phyloP scores from a whole-genome alignment of 2,888 invertebrate genomes.

The Sesamia inferens region DNA sequence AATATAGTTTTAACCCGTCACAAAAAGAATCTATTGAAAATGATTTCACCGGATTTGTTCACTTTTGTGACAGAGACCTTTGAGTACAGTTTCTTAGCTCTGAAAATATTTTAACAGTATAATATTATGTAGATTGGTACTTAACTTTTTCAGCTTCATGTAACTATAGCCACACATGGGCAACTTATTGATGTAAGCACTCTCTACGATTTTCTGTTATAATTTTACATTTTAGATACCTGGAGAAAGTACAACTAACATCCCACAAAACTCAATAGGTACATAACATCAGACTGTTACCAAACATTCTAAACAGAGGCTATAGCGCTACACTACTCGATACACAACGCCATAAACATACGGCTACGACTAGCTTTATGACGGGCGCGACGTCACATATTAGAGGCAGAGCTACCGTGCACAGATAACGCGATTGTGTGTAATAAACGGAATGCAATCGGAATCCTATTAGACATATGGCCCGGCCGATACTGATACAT shows the following conservation, averaged over 20 bases:
- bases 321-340: not conserved
- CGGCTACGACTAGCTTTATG: slow-evolving; percentile 69
- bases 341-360: slow-evolving; percentile 37
- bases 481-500: slow-evolving; percentile 76
- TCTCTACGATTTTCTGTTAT: too few species aligned
- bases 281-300: slow-evolving; percentile 2
- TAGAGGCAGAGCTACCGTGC: slow-evolving; percentile 60
- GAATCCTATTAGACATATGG: slow-evolving; percentile 86
- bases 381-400: slow-evolving; percentile 65
- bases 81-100: not conserved
- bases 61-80: not conserved
- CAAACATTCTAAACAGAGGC: slow-evolving; percentile 20
- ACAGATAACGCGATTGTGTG: slow-evolving; percentile 83
- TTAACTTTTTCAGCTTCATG: not conserved
- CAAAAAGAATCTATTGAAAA: not conserved
- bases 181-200: not conserved
- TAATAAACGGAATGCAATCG: slow-evolving; percentile 85
- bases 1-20: not conserved
- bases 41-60: not conserved
- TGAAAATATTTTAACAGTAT: not conserved
- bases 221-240: not conserved
- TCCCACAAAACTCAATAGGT: not conserved
- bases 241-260: not conserved
- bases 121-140: not conserved
- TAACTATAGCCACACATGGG: not conserved